Base-by-base conservation (phyloP, 2,888 invertebrate genomes). In the Mimumesa dahlbomi region DNA sequence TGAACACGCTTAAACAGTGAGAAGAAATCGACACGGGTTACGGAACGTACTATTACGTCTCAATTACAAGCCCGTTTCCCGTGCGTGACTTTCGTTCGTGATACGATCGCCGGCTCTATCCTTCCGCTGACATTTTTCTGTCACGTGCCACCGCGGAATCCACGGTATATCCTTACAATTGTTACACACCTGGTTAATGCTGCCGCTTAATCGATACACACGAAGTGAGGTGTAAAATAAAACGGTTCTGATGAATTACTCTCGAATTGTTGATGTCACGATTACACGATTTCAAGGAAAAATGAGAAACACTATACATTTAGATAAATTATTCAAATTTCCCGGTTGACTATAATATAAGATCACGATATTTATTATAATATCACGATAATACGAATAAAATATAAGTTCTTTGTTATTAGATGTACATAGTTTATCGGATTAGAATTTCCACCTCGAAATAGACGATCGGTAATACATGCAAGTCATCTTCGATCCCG, bases 71-170 rank as follows among this genome's bases (percentile, higher is more conserved):
- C 25, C 22, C 7, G 49, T 49, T 16, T 5, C n/a, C 7, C 3
- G 36, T 59, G 67, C 69, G 59, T 67, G 69, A 59, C 59, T 38
- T 31, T 40, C 34, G 13, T 9, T 16, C 49, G 18, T 11, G 69
- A 69, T 69, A 69, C 18, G 29, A 69, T 69, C 59, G 45, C 18
- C 25, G 2, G 14, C 9, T 13, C 52, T 40, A 57, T 36, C 19
- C 25, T 42, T 46, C 9, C 31, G 22, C 13, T 46, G 29, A 58
- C 59, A 38, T 25, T 69, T 59, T 54, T 49, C 53, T 40, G 22
- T 59, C 49, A 34, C 66, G 68, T n/a, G 42, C 21, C 38, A 19
- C 16, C 22, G 7, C 42, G 52, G 52, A 43, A 66, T 68, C 19
- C 19, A 14, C 50, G 16, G 22, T 25, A n/a, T n/a, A 50, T 21